phyloP scores from a whole-genome alignment of 2,113 vertebrate genomes.

The Onychorhynchus coronatus region DNA sequence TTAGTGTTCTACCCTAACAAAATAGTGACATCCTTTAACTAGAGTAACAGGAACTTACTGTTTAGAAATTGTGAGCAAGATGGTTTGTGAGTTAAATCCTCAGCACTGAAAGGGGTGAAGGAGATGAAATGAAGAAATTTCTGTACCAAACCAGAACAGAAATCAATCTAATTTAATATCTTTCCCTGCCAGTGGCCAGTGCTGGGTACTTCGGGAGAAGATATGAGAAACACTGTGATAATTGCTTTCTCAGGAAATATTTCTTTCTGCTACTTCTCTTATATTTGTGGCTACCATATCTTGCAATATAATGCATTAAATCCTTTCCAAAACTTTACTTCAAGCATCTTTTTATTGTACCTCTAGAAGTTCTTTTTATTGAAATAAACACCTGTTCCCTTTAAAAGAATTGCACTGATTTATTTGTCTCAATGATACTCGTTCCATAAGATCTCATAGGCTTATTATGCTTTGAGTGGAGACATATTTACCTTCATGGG shows the following conservation, averaged over 20 bases:
- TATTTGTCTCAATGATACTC: background rate
- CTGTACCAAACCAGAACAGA: background rate
- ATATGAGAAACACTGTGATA: background rate
- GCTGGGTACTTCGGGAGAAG: background rate
- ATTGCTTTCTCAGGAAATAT: slow-evolving; percentile 33
- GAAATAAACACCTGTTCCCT: background rate
- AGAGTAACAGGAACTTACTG: background rate
- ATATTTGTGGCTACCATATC: background rate
- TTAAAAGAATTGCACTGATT: background rate
- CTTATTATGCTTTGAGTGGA: background rate
- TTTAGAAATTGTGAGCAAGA: background rate
- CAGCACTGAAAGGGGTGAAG: background rate
- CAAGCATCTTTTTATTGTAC: background rate
- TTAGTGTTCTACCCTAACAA: background rate
- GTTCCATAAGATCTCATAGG: background rate
- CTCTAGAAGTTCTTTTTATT: background rate
- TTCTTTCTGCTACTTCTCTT: background rate
- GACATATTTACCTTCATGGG: background rate
- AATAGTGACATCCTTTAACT: background rate
- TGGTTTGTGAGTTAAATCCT: background rate
- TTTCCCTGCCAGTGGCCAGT: slow-evolving; percentile 8
- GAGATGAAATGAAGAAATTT: background rate
- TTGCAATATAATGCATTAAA: background rate
- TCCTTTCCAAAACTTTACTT: background rate
- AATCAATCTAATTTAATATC: slow-evolving; percentile 42